These are phyloP conservation scores for Stenotaenia linearis DNA, from an alignment of 2,888 invertebrate genomes.

Conservation along the genomic window DNA sequence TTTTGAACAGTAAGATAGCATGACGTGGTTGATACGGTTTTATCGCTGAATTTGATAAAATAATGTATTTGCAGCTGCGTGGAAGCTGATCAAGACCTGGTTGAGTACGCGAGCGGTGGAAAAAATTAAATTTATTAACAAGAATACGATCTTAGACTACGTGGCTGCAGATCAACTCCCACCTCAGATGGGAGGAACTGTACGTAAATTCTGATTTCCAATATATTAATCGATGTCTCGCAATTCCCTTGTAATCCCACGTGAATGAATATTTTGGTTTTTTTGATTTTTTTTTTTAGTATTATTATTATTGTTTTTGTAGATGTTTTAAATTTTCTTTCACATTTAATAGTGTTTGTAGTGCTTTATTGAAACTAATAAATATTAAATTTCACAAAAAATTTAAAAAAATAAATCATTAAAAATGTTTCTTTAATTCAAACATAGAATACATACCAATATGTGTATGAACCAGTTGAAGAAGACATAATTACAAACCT, in stretches of 20 bases:
- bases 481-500: background rate
- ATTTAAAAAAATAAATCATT: background rate
- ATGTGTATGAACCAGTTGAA: background rate
- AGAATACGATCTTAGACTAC: constrained; percentile 65
- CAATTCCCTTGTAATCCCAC: background rate
- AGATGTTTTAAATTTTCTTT: no score
- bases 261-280: background rate
- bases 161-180: constrained; percentile 64
- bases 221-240: background rate
- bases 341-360: background rate
- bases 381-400: background rate
- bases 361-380: background rate
- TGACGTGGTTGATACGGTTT: background rate
- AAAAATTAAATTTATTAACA: constrained; percentile 76
- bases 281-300: no score
- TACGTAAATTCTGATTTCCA: constrained; percentile 35
- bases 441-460: background rate
- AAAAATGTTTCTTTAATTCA: background rate
- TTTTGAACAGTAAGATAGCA: constrained; percentile 64
- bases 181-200: constrained; percentile 47
- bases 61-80: constrained; percentile 61
- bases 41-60: background rate
- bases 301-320: no score
- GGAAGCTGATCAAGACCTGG: constrained; percentile 81
- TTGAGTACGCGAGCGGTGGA: constrained; percentile 82